Percentiles rank a stretch among this genome's conserved stretches.
These are phyloP conservation scores for Cuniculus paca DNA, from an alignment of 2,797 vertebrate species.

Conservation along the genomic window DNA sequence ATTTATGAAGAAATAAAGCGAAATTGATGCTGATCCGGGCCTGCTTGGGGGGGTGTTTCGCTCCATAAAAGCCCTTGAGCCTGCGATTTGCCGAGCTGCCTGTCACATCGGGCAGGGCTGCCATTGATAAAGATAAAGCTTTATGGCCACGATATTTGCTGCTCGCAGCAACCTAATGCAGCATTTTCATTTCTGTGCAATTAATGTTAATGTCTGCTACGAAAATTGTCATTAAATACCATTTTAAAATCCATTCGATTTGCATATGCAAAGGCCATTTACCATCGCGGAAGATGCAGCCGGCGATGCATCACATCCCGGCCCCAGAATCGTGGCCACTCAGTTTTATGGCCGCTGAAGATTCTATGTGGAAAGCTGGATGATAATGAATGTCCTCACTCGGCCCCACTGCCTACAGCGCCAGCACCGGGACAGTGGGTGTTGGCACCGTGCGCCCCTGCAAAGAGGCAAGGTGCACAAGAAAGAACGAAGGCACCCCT, in stretches of 20 bases:
- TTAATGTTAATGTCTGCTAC: conserved; percentile 91
- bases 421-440: background rate
- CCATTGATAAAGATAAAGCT: conserved; percentile 91
- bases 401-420: background rate
- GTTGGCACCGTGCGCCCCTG: accelerated
- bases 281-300: conserved; percentile 86
- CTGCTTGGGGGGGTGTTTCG: conserved; percentile 87
- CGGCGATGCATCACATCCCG: conserved; percentile 84
- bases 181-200: conserved; percentile 92
- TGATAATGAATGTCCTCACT: conserved; percentile 34
- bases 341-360: conserved; percentile 70
- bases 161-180: conserved; percentile 91
- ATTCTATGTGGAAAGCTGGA: conserved; percentile 58
- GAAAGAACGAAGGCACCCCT: background rate
- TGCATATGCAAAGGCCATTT: conserved; percentile 92
- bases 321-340: conserved; percentile 82
- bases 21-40: conserved; percentile 90
- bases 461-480: background rate
- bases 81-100: conserved; percentile 87
- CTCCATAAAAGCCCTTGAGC: conserved; percentile 89
- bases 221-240: conserved; percentile 93
- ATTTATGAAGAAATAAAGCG: conserved; percentile 90
- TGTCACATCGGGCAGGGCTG: conserved; percentile 86
- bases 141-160: conserved; percentile 88
- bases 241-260: conserved; percentile 94